Base-by-base conservation (phyloP, 1,140 invertebrate genomes). In the Rhizoglyphus robini region DNA sequence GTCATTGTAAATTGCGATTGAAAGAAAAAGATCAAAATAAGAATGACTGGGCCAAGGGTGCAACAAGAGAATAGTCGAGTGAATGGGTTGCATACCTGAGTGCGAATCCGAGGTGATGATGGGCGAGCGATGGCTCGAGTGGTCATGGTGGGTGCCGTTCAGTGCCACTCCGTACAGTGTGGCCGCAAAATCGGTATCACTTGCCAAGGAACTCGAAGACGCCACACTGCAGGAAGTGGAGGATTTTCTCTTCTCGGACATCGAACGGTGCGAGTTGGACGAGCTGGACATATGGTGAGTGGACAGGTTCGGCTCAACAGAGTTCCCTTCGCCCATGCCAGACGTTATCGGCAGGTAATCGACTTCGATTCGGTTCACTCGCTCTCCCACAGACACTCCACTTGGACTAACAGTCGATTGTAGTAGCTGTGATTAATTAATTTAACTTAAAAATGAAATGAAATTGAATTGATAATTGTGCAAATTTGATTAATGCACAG, bases 381-480 rank as follows among this genome's bases (percentile, higher is more conserved):
- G n/a, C n/a, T n/a, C n/a, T n/a, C n/a, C n/a, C n/a, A n/a, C n/a
- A n/a, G n/a, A n/a, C n/a, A n/a, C n/a, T n/a, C n/a, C n/a, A n/a
- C n/a, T n/a, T n/a, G n/a, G n/a, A n/a, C n/a, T 25, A 64, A 20
- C 20, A 30, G 27, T 20, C 23, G 59, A 18, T 30, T 65, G 11
- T 15, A 29, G 25, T 25, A 46, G 62, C n/a, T 60, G 63, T 68
- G 63, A 67, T 68, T 68, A 59, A 66, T 18, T 54, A 66, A 59
- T 46, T 67, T 67, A 67, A 66, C 59, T 65, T 63, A 54, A 54
- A 54, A 54, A 54, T 54, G 51, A 54, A 54, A 54, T 54, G 51
- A 54, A 54, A 54, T 54, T 54, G 51, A 54, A 54, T 54, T 54
- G 51, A 54, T 54, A 54, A 54, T 54, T 54, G 51, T 54, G 23